phyloP scores from a whole-genome alignment of 2,113 vertebrate species.

The Mirounga angustirostris region DNA sequence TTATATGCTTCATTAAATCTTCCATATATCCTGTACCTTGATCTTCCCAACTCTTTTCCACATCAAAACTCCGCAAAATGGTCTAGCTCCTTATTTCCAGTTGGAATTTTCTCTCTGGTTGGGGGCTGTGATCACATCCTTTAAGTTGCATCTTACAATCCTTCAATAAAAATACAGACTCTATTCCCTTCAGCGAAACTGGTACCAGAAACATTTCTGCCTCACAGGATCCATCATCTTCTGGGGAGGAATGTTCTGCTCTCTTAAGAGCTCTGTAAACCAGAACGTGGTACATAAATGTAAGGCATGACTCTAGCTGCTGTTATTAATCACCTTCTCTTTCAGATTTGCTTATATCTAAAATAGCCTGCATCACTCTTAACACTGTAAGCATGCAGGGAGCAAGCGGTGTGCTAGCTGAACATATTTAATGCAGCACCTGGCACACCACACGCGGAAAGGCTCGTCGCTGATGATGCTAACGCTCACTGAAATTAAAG shows the following conservation, averaged over 20 bases:
- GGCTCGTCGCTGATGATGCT: slow-evolving; percentile 64
- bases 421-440: slow-evolving; percentile 73
- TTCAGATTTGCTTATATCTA: slow-evolving; percentile 58
- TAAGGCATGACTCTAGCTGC: slow-evolving; percentile 43
- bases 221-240: slow-evolving; percentile 55
- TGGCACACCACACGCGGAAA: slow-evolving; percentile 70
- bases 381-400: neutral
- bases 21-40: slow-evolving; percentile 66
- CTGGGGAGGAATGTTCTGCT: slow-evolving; percentile 54
- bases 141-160: slow-evolving; percentile 22
- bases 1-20: slow-evolving; percentile 71
- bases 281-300: slow-evolving; percentile 45
- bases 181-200: slow-evolving; percentile 52
- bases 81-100: slow-evolving; percentile 46
- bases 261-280: slow-evolving; percentile 65
- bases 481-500: slow-evolving; percentile 78
- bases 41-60: slow-evolving; percentile 66
- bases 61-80: slow-evolving; percentile 64
- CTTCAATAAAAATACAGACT: slow-evolving; percentile 63
- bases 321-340: slow-evolving; percentile 58
- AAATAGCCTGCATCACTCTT: neutral
- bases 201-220: slow-evolving; percentile 62
- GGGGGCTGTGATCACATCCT: slow-evolving; percentile 68
- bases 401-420: neutral
- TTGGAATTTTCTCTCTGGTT: slow-evolving; percentile 57